Evolutionary conservation across 53 echinoderm and acorn worm genomes (phyloP), one percentile per base, ranked within the genome.

Genomic region (Temnopleurus reevesii): DNA sequence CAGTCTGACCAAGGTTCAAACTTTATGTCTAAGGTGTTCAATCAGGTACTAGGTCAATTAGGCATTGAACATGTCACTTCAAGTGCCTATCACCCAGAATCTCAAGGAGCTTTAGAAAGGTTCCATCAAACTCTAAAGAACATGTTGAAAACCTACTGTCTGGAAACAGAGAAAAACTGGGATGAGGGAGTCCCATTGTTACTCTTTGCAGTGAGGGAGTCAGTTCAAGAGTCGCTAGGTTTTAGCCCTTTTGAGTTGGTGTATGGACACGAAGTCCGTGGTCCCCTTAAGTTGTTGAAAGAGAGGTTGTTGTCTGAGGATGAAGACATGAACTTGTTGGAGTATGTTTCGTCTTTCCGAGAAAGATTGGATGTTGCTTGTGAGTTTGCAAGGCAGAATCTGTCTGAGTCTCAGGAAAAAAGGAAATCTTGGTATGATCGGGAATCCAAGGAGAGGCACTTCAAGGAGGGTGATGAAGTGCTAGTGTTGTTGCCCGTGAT

Each of bases 231-330:
- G 51, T 59, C 86, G 13, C 47, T 81, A 0, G 95, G 95, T 1
- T 92, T 88, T 33, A 94, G 90, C n/a, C 94, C 94, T 7, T 94
- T 94, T 83, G 90, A 94, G 46, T 55, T 94, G 41, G 94, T 91
- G 49, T 94, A 89, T 30, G 94, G 94, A 1, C 93, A 91, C 27
- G 61, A 59, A 9, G 89, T 89, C 12, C 30, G 89, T 4, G 91
- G 91, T 19, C 85, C 86, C 28, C 46, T 91, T 19, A 89, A 91
- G 77, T 43, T 92, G 1, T 27, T 93, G 0, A 94, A 92, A 45
- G 92, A 95, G 49, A 92, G 53, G 44, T 83, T 66, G 57, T 46
- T 95, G 35, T 17, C 43, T 58, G 77, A 87, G 5, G n/a, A 45
- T 26, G 23, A 27, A 0, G 81, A 91, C 3, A 25, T 79, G 2